A percentile compares a stretch with the other conserved stretches of the same genome.
Evolutionary conservation across 2,113 vertebrate genomes (phyloP).

Genomic region (Melanocharis versteri): DNA sequence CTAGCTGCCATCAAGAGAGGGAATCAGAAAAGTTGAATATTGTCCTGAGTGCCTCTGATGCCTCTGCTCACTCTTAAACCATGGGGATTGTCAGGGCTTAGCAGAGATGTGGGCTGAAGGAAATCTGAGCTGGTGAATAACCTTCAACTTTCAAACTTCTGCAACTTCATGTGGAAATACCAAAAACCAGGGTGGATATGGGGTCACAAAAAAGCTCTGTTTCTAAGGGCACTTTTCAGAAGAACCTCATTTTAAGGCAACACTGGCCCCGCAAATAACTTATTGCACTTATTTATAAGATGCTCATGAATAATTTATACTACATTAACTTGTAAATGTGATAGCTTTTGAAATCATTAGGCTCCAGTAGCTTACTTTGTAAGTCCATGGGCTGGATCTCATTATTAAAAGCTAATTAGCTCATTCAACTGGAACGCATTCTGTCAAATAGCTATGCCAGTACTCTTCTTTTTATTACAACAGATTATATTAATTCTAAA

Average conservation of each 20-base stretch:
- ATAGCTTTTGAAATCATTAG: slow-evolving; percentile 57
- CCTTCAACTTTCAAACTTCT: not conserved
- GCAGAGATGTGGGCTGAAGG: not conserved
- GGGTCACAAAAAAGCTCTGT: not conserved
- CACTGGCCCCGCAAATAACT: not conserved
- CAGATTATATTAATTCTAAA: slow-evolving; percentile 22
- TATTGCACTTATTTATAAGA: slow-evolving; percentile 36
- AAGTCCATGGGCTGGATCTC: slow-evolving; percentile 9
- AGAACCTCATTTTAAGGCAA: not conserved
- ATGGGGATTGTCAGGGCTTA: not conserved
- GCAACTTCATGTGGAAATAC: not conserved
- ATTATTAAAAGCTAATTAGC: slow-evolving; percentile 63
- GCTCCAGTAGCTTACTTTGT: slow-evolving; percentile 30
- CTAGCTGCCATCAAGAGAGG: not conserved
- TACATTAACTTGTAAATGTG: slow-evolving; percentile 56
- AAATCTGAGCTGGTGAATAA: not conserved
- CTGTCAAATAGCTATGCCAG: slow-evolving; percentile 19
- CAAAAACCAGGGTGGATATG: not conserved
- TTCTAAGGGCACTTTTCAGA: not conserved
- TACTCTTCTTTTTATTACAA: not conserved
- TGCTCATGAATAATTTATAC: slow-evolving; percentile 54
- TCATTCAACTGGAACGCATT: slow-evolving; percentile 41
- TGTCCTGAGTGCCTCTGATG: not conserved
- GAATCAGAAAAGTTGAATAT: not conserved
- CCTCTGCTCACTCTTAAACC: not conserved